phyloP scores from a whole-genome alignment of 2,888 invertebrate species.

The Tetranychus truncatus region DNA sequence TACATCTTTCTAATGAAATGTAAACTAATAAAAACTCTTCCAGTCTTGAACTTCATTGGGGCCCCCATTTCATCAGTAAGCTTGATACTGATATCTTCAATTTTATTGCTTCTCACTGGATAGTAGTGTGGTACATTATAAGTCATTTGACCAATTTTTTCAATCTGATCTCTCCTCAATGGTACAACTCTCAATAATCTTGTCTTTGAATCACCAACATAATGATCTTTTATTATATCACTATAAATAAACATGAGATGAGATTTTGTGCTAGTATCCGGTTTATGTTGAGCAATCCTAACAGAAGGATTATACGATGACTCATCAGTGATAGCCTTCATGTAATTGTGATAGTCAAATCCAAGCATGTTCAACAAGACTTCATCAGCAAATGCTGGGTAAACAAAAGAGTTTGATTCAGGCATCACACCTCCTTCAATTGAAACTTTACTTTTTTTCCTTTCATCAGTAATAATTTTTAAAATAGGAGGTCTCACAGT shows the following conservation, averaged over 20 bases:
- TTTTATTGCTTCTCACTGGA: neutral
- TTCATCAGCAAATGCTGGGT: too few species aligned
- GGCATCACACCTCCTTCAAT: too few species aligned
- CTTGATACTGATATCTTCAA: neutral
- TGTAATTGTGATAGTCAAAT: neutral
- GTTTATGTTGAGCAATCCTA: neutral
- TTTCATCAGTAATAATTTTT: too few species aligned
- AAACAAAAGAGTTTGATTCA: too few species aligned
- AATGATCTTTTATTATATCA: neutral
- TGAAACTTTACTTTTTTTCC: too few species aligned
- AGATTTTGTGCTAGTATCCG: neutral
- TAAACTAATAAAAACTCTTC: neutral
- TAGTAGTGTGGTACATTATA: neutral
- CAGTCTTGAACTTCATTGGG: neutral
- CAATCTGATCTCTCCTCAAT: neutral
- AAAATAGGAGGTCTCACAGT: too few species aligned
- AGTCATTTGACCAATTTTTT: neutral
- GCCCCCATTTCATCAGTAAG: neutral
- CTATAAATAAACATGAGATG: slow-evolving; percentile 7
- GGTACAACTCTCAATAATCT: slow-evolving; percentile 8
- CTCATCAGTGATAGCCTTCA: too few species aligned
- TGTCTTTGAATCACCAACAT: neutral
- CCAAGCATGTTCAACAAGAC: neutral
- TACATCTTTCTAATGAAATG: neutral
- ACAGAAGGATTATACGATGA: too few species aligned